Conservation (phyloP, 2,797 vertebrate genomes). For the Mus spretus region DNA sequence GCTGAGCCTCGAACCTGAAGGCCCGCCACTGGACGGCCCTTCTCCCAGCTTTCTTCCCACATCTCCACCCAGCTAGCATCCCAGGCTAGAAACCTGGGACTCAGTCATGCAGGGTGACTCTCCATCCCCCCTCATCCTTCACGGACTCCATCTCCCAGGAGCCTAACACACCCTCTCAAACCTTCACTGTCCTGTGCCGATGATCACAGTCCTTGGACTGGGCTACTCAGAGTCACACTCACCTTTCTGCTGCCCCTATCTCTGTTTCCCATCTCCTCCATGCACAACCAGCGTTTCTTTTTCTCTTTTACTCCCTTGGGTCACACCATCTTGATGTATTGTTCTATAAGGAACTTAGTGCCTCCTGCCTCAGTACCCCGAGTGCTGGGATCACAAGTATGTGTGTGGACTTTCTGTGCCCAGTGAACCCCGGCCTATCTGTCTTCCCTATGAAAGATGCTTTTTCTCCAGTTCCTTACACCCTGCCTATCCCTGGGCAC, state of each 20-base stretch:
- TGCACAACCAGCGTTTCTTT: too few species aligned
- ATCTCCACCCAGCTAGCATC: neutral
- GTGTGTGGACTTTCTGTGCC: neutral
- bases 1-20: neutral
- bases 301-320: too few species aligned
- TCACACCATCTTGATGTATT: neutral
- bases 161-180: neutral
- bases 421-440: neutral
- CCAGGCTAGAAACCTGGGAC: neutral
- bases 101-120: neutral
- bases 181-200: neutral
- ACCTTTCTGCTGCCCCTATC: neutral
- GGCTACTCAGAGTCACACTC: neutral
- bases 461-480: neutral
- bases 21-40: neutral
- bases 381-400: neutral
- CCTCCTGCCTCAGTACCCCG: neutral
- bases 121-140: neutral
- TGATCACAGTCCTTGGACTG: neutral
- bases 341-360: neutral
- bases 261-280: neutral
- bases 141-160: neutral
- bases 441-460: conserved; percentile 8
- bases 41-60: neutral
- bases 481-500: neutral